Evolutionary conservation across 2,113 vertebrate species (phyloP).

Genomic region (Phainopepla nitens): DNA sequence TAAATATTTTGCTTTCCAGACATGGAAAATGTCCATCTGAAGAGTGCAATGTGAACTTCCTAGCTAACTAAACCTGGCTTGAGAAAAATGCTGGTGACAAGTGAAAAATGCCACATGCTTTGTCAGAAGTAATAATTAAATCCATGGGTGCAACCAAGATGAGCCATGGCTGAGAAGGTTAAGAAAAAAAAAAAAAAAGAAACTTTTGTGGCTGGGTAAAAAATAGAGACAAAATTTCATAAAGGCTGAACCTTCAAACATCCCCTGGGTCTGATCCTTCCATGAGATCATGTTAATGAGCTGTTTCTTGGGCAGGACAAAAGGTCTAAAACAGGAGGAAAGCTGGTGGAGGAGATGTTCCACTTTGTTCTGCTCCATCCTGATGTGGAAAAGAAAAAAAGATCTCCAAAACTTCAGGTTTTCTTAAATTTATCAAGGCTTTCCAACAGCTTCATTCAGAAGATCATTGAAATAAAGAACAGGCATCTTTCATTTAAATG

Average conservation of each 20-base stretch:
- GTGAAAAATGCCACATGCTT: not conserved
- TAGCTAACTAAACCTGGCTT: not conserved
- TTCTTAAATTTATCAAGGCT: not conserved
- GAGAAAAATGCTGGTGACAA: not conserved
- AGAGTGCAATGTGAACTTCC: no score
- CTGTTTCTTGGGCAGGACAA: not conserved
- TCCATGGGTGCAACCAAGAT: not conserved
- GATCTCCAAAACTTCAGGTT: not conserved
- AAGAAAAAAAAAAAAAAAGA: not conserved
- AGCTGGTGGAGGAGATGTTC: not conserved
- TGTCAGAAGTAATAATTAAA: not conserved
- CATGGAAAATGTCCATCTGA: not conserved
- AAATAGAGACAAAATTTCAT: not conserved
- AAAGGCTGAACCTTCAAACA: not conserved
- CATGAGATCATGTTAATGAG: not conserved
- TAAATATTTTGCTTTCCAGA: not conserved
- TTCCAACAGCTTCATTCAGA: not conserved
- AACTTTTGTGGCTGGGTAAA: not conserved
- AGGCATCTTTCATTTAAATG: not conserved
- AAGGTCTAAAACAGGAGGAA: not conserved
- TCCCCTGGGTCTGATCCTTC: not conserved
- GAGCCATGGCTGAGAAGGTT: not conserved
- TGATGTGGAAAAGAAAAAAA: not conserved
- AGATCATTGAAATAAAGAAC: not conserved
- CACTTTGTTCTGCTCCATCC: not conserved